Percentiles rank a stretch among this genome's conserved stretches.
phyloP scores from a whole-genome alignment of 2,113 vertebrate genomes.

The Orthonyx spaldingii region DNA sequence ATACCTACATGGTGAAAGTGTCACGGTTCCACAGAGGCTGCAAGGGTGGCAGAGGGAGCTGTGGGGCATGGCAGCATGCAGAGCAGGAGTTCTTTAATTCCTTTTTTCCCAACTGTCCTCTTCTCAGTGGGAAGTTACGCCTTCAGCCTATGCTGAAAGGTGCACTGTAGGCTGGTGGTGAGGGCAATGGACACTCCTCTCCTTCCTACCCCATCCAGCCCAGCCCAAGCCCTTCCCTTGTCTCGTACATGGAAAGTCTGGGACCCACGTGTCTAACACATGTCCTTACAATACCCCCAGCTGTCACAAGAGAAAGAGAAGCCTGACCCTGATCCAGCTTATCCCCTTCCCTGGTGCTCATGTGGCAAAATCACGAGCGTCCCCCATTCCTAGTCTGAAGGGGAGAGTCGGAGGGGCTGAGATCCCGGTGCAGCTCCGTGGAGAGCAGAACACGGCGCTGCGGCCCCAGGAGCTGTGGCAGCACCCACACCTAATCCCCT shows the following conservation, averaged over 20 bases:
- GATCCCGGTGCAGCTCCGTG: neutral
- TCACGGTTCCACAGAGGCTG: neutral
- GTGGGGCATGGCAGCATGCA: neutral
- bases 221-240: neutral
- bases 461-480: neutral
- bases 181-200: neutral
- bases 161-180: neutral
- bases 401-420: neutral
- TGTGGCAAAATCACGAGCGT: neutral
- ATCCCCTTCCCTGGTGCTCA: neutral
- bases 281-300: neutral
- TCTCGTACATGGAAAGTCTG: neutral
- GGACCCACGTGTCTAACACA: neutral
- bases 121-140: neutral
- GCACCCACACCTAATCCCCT: neutral
- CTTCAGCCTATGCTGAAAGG: neutral
- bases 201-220: neutral
- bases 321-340: neutral
- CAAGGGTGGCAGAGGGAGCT: neutral
- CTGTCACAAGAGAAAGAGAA: neutral
- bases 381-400: accelerated
- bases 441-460: accelerated
- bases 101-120: neutral
- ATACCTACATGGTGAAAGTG: neutral
- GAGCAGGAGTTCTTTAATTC: neutral